Conservation (phyloP, 2,113 vertebrate species). For the Arenaria interpres region DNA sequence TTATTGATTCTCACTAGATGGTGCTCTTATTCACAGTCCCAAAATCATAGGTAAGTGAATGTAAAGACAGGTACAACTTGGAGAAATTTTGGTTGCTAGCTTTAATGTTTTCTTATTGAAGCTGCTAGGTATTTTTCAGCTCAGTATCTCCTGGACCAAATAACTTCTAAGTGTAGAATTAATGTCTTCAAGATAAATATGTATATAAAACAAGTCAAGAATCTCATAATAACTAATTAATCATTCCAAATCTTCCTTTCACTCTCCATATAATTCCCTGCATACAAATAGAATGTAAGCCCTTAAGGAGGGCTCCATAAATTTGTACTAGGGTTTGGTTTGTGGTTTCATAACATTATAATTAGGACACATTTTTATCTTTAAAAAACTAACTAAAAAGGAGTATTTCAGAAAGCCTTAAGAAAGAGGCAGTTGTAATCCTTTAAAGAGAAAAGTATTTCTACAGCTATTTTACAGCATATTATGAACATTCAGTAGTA, state of each 20-base stretch:
- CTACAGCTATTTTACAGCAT: neutral
- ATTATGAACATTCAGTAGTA: neutral
- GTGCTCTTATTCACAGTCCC: conserved; percentile 22
- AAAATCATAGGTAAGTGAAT: neutral
- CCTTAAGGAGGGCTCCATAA: neutral
- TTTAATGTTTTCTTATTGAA: neutral
- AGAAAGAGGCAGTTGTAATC: neutral
- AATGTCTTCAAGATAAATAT: neutral
- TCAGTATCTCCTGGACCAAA: neutral
- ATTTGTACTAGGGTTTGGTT: neutral
- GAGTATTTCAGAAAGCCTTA: neutral
- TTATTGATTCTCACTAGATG: conserved; percentile 45
- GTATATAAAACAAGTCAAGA: neutral
- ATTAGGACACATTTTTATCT: neutral
- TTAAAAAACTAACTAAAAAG: neutral
- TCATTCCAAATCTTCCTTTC: neutral
- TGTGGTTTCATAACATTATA: neutral
- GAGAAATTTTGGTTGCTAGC: neutral
- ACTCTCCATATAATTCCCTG: neutral
- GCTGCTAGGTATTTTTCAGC: neutral
- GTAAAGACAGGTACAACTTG: neutral
- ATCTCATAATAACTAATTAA: neutral
- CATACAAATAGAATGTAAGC: neutral
- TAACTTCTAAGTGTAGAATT: neutral
- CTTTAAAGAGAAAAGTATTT: neutral